Evolutionary conservation across 2,888 invertebrate genomes (phyloP).

Genomic region (Eupithecia pulchellata): DNA sequence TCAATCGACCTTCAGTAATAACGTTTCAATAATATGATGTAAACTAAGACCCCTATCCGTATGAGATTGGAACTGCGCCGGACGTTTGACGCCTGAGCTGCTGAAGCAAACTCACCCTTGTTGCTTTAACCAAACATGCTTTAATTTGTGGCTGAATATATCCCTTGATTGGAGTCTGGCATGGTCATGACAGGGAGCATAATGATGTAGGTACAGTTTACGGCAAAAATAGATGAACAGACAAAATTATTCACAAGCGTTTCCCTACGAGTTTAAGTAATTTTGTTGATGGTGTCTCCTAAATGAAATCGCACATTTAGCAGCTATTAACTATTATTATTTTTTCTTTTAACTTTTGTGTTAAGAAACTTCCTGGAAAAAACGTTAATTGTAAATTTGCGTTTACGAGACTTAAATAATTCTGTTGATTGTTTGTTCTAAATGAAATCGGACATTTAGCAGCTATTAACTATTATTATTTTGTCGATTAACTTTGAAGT

Average conservation of each 20-base stretch:
- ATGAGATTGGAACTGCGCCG: constrained; percentile 6
- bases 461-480: neutral
- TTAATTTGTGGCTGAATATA: constrained; percentile 30
- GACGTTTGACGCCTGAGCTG: constrained; percentile 24
- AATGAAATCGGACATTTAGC: neutral
- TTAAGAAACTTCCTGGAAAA: no score
- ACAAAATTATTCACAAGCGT: neutral
- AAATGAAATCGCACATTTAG: no score
- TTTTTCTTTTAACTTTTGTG: no score
- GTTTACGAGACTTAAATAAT: neutral
- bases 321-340: no score
- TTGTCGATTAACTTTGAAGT: neutral
- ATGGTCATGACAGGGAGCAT: constrained; percentile 1
- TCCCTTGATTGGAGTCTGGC: constrained; percentile 7
- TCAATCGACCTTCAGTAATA: neutral
- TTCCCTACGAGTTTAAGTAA: no score
- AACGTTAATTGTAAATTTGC: no score
- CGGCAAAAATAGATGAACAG: neutral
- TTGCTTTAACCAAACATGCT: constrained; percentile 28
- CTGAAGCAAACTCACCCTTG: neutral
- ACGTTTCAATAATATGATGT: neutral
- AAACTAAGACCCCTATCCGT: neutral
- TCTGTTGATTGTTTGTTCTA: no score
- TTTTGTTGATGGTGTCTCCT: no score
- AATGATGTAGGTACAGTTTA: neutral